A percentile compares a stretch with the other conserved stretches of the same genome.
phyloP scores from a whole-genome alignment of 2,888 invertebrate species.

The Drosophila neoperkinsi region DNA sequence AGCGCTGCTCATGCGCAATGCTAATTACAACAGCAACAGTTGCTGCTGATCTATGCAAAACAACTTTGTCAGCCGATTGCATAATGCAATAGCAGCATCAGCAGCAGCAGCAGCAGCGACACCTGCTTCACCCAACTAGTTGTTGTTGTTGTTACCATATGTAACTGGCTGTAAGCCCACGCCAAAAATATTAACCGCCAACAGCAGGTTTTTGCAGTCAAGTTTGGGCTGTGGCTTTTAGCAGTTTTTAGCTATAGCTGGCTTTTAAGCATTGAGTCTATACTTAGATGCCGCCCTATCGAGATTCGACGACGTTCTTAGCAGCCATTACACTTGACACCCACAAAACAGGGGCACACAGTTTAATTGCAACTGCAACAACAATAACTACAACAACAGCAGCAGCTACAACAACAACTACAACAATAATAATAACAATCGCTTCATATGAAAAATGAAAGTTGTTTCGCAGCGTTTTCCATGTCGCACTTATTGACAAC shows the following conservation, averaged over 20 bases:
- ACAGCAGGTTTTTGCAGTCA: slow-evolving; percentile 41
- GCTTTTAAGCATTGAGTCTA: slow-evolving; percentile 56
- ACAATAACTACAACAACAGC: slow-evolving; percentile 10
- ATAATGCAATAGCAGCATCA: slow-evolving; percentile 45
- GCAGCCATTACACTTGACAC: slow-evolving; percentile 73
- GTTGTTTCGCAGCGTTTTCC: slow-evolving; percentile 60
- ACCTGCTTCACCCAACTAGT: slow-evolving; percentile 47
- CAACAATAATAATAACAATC: slow-evolving; percentile 21
- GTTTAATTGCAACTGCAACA: slow-evolving; percentile 50
- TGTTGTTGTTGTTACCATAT: slow-evolving; percentile 43
- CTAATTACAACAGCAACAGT: slow-evolving; percentile 58
- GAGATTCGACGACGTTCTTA: slow-evolving; percentile 44
- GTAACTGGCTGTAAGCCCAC: slow-evolving; percentile 69
- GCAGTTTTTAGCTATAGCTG: slow-evolving; percentile 23
- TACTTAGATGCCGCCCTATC: slow-evolving; percentile 73
- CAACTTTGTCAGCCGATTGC: slow-evolving; percentile 46
- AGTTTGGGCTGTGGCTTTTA: slow-evolving; percentile 36
- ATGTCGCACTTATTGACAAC: slow-evolving; percentile 32
- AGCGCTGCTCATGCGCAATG: slow-evolving; percentile 14
- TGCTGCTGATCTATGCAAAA: slow-evolving; percentile 66
- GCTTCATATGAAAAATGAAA: slow-evolving; percentile 72
- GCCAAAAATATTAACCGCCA: slow-evolving; percentile 50
- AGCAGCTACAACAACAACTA: slow-evolving; percentile 11
- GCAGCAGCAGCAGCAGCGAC: slow-evolving; percentile 33
- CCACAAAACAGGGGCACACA: slow-evolving; percentile 61